phyloP scores from a whole-genome alignment of 2,888 invertebrate genomes.

The Aplocera efformata region DNA sequence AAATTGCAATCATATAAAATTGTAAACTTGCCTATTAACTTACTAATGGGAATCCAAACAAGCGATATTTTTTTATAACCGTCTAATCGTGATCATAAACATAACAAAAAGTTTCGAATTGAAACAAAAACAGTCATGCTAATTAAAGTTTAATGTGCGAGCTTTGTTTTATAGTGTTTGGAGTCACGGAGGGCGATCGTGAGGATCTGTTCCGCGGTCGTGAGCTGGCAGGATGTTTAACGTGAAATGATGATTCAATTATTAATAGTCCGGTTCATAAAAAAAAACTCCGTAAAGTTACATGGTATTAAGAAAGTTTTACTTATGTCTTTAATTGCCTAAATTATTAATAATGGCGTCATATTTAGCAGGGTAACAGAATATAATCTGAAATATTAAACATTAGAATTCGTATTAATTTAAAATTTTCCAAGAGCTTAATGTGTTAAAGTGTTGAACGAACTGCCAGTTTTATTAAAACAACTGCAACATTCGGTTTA shows the following conservation, averaged over 20 bases:
- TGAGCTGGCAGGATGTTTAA: conserved; percentile 42
- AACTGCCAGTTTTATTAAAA: too few relatives aligned
- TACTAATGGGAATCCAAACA: conserved; percentile 4
- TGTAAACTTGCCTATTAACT: too few relatives aligned
- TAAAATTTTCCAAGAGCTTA: too few relatives aligned
- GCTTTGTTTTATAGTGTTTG: conserved; percentile 26
- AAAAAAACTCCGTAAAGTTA: neutral
- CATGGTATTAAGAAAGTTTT: too few relatives aligned
- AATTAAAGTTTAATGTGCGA: conserved; percentile 32
- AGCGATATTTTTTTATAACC: conserved; percentile 5
- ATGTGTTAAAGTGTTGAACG: too few relatives aligned
- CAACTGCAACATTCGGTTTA: too few relatives aligned
- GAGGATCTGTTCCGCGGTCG: conserved; percentile 62
- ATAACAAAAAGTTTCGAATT: conserved; percentile 34
- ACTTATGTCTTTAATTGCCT: too few relatives aligned
- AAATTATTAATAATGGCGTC: too few relatives aligned
- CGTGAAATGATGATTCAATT: conserved; percentile 39
- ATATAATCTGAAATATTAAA: too few relatives aligned
- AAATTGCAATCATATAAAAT: too few relatives aligned
- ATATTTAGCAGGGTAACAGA: too few relatives aligned
- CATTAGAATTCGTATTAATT: too few relatives aligned
- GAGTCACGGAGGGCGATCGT: conserved; percentile 53
- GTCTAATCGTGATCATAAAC: conserved; percentile 14
- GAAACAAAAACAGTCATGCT: conserved; percentile 42
- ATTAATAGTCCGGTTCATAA: conserved; percentile 12